Conservation (phyloP, 2,113 vertebrate species). For the Percina caprodes region DNA sequence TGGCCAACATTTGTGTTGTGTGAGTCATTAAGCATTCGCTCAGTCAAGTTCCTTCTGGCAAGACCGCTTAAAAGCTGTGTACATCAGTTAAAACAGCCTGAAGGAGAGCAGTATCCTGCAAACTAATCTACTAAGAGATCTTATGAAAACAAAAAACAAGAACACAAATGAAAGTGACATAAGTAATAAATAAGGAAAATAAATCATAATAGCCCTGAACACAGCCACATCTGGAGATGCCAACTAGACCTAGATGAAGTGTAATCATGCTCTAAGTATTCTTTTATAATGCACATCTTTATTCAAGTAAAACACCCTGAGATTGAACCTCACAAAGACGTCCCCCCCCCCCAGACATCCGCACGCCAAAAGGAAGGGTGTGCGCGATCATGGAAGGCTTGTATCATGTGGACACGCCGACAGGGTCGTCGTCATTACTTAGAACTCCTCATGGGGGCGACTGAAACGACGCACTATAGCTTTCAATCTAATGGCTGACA, state of each 20-base stretch:
- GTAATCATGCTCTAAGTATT: too few relatives aligned
- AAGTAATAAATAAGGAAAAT: neutral
- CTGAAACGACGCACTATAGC: too few relatives aligned
- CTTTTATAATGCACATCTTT: neutral
- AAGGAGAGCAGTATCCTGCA: slow-evolving; percentile 6
- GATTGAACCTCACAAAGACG: neutral
- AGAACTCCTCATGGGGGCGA: too few relatives aligned
- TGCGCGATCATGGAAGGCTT: too few relatives aligned
- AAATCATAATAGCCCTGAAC: neutral
- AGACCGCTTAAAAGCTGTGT: slow-evolving; percentile 7
- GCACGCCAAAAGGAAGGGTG: too few relatives aligned
- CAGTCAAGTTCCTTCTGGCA: neutral
- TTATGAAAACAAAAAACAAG: neutral
- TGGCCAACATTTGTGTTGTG: neutral
- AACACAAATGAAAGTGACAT: neutral
- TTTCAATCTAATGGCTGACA: neutral
- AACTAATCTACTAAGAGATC: slow-evolving; percentile 11
- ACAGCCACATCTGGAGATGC: neutral
- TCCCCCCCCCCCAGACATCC: neutral
- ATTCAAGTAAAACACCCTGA: neutral
- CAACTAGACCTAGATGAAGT: neutral
- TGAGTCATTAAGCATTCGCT: slow-evolving; percentile 1
- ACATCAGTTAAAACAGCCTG: slow-evolving; percentile 35
- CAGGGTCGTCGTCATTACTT: too few relatives aligned
- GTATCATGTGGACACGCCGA: too few relatives aligned